These are phyloP conservation scores for Ernsta delagoae DNA, from an alignment of 2,888 invertebrate genomes.

Conservation along the genomic window DNA sequence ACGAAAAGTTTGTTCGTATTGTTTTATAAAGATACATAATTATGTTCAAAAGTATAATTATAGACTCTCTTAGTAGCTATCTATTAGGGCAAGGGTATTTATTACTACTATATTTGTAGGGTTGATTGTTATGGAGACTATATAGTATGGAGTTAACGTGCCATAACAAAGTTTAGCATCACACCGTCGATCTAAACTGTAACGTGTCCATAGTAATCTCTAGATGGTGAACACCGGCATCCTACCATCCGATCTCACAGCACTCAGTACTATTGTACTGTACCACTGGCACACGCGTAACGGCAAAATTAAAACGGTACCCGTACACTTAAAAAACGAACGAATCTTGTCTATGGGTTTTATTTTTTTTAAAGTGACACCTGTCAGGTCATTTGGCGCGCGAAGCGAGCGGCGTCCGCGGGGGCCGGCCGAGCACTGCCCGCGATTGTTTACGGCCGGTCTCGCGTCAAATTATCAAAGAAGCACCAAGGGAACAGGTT, in stretches of 20 bases:
- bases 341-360: constrained; percentile 59
- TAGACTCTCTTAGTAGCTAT: too few species aligned
- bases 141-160: not conserved
- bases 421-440: constrained; percentile 75
- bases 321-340: constrained; percentile 62
- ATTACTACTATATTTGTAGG: too few species aligned
- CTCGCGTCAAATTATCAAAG: constrained; percentile 63
- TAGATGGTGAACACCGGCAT: constrained; percentile 41
- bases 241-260: constrained; percentile 62
- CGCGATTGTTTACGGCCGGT: constrained; percentile 75
- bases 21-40: too few species aligned
- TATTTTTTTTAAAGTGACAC: constrained; percentile 48
- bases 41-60: not conserved
- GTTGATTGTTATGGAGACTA: not conserved
- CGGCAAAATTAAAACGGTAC: constrained; percentile 59
- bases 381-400: constrained; percentile 58
- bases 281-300: constrained; percentile 64
- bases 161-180: constrained; percentile 15
- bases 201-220: constrained; percentile 43
- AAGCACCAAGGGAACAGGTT: constrained; percentile 45
- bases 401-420: constrained; percentile 63
- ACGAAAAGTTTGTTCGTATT: not conserved
- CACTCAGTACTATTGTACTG: too few species aligned
- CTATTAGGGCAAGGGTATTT: too few species aligned
- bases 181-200: constrained; percentile 45